Evolutionary conservation across 2,797 vertebrate genomes (phyloP).

Genomic region (Sciaenops ocellatus): DNA sequence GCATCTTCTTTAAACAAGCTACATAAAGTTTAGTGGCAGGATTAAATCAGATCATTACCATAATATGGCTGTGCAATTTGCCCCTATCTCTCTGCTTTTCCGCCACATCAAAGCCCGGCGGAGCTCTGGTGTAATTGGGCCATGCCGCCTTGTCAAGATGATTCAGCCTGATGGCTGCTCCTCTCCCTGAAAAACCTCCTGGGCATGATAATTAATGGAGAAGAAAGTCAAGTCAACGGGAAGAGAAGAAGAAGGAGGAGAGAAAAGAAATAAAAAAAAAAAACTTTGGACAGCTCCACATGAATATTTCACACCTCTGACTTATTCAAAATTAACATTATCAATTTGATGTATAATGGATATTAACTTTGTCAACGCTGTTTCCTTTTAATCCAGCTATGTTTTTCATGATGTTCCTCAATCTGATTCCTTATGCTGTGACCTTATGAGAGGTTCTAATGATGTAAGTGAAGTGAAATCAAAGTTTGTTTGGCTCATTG

Average conservation of each 20-base stretch:
- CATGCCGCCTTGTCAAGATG: constrained; percentile 96
- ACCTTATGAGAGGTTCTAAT: constrained; percentile 75
- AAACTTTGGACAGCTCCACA: constrained; percentile 92
- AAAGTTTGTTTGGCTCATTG: constrained; percentile 78
- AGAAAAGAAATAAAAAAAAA: constrained; percentile 70
- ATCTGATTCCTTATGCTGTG: constrained; percentile 60
- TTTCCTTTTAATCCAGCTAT: constrained; percentile 74
- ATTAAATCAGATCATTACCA: constrained; percentile 99
- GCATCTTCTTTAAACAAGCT: constrained; percentile 98
- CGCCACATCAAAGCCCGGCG: constrained; percentile 96
- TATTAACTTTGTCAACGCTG: constrained; percentile 84
- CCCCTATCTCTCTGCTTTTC: constrained; percentile 95
- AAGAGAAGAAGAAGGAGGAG: constrained; percentile 77
- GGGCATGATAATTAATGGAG: constrained; percentile 97
- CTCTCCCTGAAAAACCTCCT: constrained; percentile 92
- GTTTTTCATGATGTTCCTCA: constrained; percentile 73
- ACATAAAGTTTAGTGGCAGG: constrained; percentile 98
- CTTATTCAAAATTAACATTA: constrained; percentile 95
- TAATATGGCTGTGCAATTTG: constrained; percentile 95
- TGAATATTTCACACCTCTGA: constrained; percentile 97
- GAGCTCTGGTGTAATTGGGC: constrained; percentile 95
- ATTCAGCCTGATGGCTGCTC: constrained; percentile 95
- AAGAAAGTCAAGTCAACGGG: constrained; percentile 92
- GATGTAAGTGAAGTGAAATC: constrained; percentile 78
- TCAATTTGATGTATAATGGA: constrained; percentile 95